Evolutionary conservation across 37 sponge, comb jelly and placozoan genomes (phyloP).

Genomic region (Ianthella basta): DNA sequence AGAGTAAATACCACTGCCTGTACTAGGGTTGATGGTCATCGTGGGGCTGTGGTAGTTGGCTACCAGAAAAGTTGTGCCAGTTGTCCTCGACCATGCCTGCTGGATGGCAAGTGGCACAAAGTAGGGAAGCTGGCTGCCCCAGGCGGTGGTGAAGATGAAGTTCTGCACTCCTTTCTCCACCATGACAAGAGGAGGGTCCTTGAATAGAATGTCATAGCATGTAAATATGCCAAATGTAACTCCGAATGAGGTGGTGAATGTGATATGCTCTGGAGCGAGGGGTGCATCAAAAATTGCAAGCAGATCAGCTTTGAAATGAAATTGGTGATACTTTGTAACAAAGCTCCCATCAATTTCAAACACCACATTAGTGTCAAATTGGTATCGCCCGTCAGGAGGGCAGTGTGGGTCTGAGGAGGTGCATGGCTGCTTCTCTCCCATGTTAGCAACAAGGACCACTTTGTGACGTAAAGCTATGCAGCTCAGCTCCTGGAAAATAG

Average conservation of each 20-base stretch:
- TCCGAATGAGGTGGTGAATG: constrained; percentile 59
- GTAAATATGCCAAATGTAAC: constrained; percentile 71
- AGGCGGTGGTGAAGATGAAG: constrained; percentile 58
- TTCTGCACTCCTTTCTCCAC: constrained; percentile 43
- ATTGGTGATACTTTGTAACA: constrained; percentile 65
- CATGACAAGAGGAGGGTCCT: constrained; percentile 31
- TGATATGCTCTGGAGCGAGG: background rate
- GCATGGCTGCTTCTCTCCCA: constrained; percentile 49
- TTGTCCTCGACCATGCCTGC: constrained; percentile 49
- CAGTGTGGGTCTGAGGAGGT: constrained; percentile 15
- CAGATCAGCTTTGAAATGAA: constrained; percentile 41
- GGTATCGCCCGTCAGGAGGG: constrained; percentile 40
- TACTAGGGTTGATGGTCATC: background rate
- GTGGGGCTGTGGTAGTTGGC: constrained; percentile 45
- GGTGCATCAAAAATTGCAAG: background rate
- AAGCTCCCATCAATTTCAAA: constrained; percentile 60
- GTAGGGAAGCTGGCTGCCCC: constrained; percentile 52
- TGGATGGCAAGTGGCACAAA: constrained; percentile 38
- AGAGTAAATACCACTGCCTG: constrained; percentile 67
- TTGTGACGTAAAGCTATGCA: constrained; percentile 35
- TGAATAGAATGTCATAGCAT: constrained; percentile 62
- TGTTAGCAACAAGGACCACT: constrained; percentile 46
- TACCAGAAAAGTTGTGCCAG: constrained; percentile 40
- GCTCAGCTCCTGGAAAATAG: constrained; percentile 42
- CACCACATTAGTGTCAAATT: constrained; percentile 63